Evolutionary conservation across 2,888 invertebrate genomes (phyloP).

Genomic region (Stictocephala bisonia): DNA sequence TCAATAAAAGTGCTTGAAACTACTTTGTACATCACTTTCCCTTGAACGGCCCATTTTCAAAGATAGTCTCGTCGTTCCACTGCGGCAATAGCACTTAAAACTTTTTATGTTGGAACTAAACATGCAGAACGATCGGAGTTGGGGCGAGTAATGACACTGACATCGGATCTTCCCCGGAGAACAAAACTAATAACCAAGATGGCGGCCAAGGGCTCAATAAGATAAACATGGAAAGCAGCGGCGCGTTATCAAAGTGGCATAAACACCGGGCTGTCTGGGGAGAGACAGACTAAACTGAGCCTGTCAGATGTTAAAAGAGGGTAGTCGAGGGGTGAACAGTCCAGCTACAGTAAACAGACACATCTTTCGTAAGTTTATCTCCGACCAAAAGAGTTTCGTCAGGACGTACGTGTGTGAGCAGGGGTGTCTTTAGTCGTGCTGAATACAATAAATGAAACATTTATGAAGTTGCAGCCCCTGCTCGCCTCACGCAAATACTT

Average conservation of each 20-base stretch:
- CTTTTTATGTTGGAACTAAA: neutral
- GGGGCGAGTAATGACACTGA: neutral
- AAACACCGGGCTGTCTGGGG: neutral
- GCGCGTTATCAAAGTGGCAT: neutral
- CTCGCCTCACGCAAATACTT: too few relatives aligned
- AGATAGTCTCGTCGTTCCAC: neutral
- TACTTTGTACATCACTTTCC: too few relatives aligned
- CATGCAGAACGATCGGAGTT: neutral
- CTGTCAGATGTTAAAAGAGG: neutral
- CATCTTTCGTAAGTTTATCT: too few relatives aligned
- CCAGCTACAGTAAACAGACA: too few relatives aligned
- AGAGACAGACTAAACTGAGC: neutral
- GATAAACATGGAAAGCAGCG: neutral
- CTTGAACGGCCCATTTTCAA: neutral
- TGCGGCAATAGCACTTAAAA: neutral
- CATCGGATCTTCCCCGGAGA: neutral
- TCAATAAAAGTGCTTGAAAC: too few relatives aligned
- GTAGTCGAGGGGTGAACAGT: neutral
- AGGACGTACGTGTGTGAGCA: too few relatives aligned
- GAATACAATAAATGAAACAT: too few relatives aligned
- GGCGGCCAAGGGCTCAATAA: neutral
- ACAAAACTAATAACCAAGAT: slow-evolving; percentile 13
- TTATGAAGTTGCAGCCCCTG: too few relatives aligned
- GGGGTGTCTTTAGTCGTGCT: too few relatives aligned
- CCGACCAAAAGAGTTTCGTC: too few relatives aligned